Percentiles rank a stretch among this genome's conserved stretches.
These are phyloP conservation scores for Piscicola geometra DNA, from an alignment of 2,888 invertebrate species.

Conservation along the genomic window DNA sequence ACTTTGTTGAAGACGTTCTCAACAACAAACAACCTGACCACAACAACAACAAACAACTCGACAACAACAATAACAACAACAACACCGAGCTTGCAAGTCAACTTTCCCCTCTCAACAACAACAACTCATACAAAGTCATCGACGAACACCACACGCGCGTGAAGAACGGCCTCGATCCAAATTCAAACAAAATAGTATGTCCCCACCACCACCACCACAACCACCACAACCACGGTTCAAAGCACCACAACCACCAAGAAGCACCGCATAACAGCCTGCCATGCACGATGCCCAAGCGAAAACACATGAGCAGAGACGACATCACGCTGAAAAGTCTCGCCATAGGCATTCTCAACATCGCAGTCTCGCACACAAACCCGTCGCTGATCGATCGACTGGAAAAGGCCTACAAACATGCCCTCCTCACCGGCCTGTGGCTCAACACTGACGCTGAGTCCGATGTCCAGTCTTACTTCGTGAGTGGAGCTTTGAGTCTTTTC, in stretches of 20 bases:
- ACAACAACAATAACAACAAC: too few species aligned
- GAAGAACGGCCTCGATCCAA: too few species aligned
- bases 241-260: too few species aligned
- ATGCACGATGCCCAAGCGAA: background rate
- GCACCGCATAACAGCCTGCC: background rate
- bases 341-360: slow-evolving; percentile 42
- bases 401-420: slow-evolving; percentile 38
- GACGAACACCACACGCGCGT: too few species aligned
- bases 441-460: slow-evolving; percentile 41
- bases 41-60: too few species aligned
- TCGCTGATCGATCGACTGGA: slow-evolving; percentile 32
- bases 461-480: slow-evolving; percentile 42
- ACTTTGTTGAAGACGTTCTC: too few species aligned
- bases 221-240: background rate
- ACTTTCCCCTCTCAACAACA: too few species aligned
- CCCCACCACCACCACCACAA: background rate
- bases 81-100: too few species aligned
- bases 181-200: too few species aligned
- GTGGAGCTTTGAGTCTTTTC: slow-evolving; percentile 20
- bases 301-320: slow-evolving; percentile 38
- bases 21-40: too few species aligned
- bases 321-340: slow-evolving; percentile 40
- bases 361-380: slow-evolving; percentile 32
- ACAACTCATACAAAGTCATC: too few species aligned
- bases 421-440: slow-evolving; percentile 41